Evolutionary conservation across 2,797 vertebrate species (phyloP).

Genomic region (Thaleichthys pacificus): DNA sequence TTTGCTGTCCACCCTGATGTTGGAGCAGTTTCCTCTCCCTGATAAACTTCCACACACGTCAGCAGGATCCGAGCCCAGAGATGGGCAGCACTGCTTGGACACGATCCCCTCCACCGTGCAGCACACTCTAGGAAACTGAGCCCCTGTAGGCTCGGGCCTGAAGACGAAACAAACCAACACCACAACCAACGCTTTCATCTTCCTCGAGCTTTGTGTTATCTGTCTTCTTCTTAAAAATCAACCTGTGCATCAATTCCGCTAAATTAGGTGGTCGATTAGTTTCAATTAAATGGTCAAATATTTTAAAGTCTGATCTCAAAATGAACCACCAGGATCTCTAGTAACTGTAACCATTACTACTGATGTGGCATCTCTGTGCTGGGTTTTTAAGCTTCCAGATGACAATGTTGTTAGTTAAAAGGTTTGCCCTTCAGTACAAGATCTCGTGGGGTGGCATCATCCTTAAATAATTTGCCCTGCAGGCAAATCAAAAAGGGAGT

Average conservation of each 20-base stretch:
- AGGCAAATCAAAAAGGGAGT: too few relatives aligned
- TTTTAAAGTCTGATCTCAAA: background rate
- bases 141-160: slow-evolving; percentile 35
- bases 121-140: slow-evolving; percentile 91
- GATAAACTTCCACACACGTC: slow-evolving; percentile 82
- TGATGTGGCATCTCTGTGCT: background rate
- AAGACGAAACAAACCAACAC: slow-evolving; percentile 54
- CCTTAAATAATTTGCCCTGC: background rate
- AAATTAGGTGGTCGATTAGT: slow-evolving; percentile 45
- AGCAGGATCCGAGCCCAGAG: slow-evolving; percentile 69
- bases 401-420: background rate
- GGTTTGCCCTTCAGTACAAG: background rate
- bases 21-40: slow-evolving; percentile 80
- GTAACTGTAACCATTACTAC: background rate
- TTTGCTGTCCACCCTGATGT: slow-evolving; percentile 76
- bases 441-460: background rate
- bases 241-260: slow-evolving; percentile 43
- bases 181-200: slow-evolving; percentile 52
- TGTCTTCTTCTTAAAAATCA: slow-evolving; percentile 44
- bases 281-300: slow-evolving; percentile 24
- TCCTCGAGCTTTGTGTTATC: slow-evolving; percentile 43
- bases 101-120: slow-evolving; percentile 81
- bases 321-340: background rate
- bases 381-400: background rate
- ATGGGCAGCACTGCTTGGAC: slow-evolving; percentile 88